Evolutionary conservation across 1,140 invertebrate species (phyloP).

Genomic region (Leptopilina clavipes): DNA sequence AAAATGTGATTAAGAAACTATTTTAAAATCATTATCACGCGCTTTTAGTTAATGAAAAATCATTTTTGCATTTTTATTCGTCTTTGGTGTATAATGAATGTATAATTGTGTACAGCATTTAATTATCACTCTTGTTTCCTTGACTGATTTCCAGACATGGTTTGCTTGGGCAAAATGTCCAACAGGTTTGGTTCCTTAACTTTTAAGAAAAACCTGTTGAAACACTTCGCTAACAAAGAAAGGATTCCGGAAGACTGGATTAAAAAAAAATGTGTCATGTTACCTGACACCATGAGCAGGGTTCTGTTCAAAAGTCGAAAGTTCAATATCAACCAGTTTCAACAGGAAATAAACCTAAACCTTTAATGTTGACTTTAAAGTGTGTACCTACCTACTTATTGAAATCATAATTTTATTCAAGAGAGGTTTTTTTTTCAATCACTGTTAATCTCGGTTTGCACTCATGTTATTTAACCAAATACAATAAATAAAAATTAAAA

Average conservation of each 20-base stretch:
- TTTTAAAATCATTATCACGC: background rate
- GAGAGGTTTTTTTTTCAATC: too few species aligned
- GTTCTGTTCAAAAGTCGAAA: conserved; percentile 14
- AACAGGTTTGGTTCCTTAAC: conserved; percentile 4
- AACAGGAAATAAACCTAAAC: background rate
- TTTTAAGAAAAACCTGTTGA: conserved; percentile 33
- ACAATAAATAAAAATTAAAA: too few species aligned
- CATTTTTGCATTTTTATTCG: background rate
- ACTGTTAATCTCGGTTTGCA: too few species aligned
- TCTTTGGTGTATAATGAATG: background rate
- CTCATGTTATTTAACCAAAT: too few species aligned
- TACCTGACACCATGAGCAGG: conserved; percentile 9
- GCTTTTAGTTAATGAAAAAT: background rate
- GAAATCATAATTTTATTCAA: background rate
- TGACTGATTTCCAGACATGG: conserved; percentile 25
- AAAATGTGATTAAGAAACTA: background rate
- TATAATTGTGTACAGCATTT: conserved; percentile 24
- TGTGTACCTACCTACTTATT: too few species aligned
- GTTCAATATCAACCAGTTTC: conserved; percentile 10
- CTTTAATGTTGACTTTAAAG: background rate
- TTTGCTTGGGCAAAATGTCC: conserved; percentile 7
- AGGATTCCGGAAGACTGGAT: conserved; percentile 32
- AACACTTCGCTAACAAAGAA: conserved; percentile 31
- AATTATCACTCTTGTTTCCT: conserved; percentile 27
- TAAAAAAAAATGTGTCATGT: conserved; percentile 28